Conservation (phyloP, 2,888 invertebrate genomes). For the Sinhomidia bicolor region DNA sequence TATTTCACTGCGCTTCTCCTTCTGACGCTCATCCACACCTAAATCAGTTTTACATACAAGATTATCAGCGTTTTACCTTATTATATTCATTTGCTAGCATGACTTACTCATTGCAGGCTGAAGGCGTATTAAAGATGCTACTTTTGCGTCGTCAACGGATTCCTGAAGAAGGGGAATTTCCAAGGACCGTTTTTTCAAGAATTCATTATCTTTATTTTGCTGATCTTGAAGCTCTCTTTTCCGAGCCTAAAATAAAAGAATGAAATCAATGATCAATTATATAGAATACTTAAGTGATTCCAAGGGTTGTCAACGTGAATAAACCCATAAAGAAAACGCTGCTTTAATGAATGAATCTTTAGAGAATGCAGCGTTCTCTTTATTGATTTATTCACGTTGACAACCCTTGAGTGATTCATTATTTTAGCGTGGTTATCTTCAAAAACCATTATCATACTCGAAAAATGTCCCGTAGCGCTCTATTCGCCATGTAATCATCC, state of each 20-base stretch:
- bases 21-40: slow-evolving; percentile 79
- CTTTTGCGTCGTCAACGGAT: slow-evolving; percentile 88
- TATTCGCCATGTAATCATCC: slow-evolving; percentile 96
- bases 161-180: slow-evolving; percentile 91
- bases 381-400: too few species aligned
- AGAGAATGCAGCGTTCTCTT: too few species aligned
- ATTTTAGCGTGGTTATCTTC: too few species aligned
- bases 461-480: slow-evolving; percentile 90
- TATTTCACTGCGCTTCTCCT: slow-evolving; percentile 75
- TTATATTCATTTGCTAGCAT: not conserved
- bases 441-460: slow-evolving; percentile 85
- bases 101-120: slow-evolving; percentile 84
- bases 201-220: slow-evolving; percentile 86
- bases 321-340: too few species aligned
- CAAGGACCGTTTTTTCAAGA: slow-evolving; percentile 89
- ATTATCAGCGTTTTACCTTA: not conserved
- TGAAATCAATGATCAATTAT: not conserved
- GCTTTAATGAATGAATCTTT: too few species aligned
- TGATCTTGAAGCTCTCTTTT: slow-evolving; percentile 89
- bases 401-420: too few species aligned
- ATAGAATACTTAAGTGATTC: too few species aligned
- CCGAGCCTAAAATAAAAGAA: slow-evolving; percentile 84
- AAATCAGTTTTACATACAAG: not conserved
- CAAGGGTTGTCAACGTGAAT: too few species aligned
- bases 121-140: slow-evolving; percentile 89